Evolutionary conservation across 2,888 invertebrate genomes (phyloP).

Genomic region (Desoria tigrina): DNA sequence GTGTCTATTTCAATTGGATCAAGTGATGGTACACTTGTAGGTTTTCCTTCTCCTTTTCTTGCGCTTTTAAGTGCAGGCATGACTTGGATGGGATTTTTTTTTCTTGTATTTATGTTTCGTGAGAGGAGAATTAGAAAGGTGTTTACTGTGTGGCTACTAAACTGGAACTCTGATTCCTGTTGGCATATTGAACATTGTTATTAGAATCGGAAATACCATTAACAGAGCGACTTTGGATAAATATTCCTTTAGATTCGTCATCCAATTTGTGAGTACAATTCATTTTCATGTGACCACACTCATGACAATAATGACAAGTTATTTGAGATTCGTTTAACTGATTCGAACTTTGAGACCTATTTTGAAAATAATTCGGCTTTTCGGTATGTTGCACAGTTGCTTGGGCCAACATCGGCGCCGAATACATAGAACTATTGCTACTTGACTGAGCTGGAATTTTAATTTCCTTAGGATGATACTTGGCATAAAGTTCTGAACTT

Average conservation of each 20-base stretch:
- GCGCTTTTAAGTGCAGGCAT: no score
- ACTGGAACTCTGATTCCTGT: no score
- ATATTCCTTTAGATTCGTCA: background rate
- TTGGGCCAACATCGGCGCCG: background rate
- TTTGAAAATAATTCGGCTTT: background rate
- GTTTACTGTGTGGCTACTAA: no score
- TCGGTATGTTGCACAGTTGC: background rate
- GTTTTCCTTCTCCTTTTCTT: no score
- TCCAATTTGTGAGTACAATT: background rate
- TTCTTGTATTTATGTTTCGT: no score
- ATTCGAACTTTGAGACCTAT: background rate
- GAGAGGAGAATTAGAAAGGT: no score
- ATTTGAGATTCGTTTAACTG: background rate
- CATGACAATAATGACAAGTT: background rate
- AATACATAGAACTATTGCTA: background rate
- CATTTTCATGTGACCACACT: background rate
- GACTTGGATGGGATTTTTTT: no score
- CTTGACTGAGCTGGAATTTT: background rate
- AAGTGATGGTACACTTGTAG: no score
- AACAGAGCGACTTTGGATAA: no score
- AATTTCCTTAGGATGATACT: background rate
- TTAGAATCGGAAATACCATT: no score
- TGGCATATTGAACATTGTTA: no score
- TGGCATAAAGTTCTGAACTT: background rate
- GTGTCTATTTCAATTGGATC: no score